phyloP scores from a whole-genome alignment of 2,888 invertebrate species.

The Lasioglossum villosulum region DNA sequence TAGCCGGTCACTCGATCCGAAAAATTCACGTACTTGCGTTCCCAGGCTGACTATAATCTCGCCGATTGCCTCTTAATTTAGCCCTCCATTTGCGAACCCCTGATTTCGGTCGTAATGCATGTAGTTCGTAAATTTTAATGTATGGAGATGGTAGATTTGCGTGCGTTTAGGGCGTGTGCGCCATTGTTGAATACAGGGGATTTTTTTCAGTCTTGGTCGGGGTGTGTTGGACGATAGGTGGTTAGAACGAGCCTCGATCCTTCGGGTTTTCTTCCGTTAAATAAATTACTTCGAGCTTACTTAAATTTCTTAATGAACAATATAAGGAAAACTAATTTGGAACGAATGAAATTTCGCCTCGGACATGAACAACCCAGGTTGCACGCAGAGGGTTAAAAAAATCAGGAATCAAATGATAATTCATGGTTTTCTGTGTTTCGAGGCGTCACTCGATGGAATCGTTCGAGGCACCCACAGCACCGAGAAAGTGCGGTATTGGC shows the following conservation, averaged over 20 bases:
- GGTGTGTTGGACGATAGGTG: neutral
- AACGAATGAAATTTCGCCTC: neutral
- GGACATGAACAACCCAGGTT: neutral
- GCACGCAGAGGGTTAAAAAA: neutral
- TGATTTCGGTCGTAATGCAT: neutral
- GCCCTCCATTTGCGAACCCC: slow-evolving; percentile 6
- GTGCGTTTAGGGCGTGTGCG: neutral
- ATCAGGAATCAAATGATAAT: neutral
- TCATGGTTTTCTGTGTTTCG: neutral
- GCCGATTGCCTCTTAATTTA: slow-evolving; percentile 6
- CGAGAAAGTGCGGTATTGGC: slow-evolving; percentile 3
- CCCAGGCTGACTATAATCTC: slow-evolving; percentile 1
- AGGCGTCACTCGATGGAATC: neutral
- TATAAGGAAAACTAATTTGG: neutral
- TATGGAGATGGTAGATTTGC: neutral
- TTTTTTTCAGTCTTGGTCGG: neutral
- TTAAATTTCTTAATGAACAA: neutral
- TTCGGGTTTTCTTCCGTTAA: neutral
- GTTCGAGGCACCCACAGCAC: neutral
- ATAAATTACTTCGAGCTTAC: neutral
- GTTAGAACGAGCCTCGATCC: neutral
- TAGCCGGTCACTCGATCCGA: neutral
- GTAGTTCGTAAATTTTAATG: neutral
- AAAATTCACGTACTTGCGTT: neutral
- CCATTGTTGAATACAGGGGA: neutral